These are phyloP conservation scores for Chanos chanos DNA, from an alignment of 2,797 vertebrate genomes.

Conservation along the genomic window DNA sequence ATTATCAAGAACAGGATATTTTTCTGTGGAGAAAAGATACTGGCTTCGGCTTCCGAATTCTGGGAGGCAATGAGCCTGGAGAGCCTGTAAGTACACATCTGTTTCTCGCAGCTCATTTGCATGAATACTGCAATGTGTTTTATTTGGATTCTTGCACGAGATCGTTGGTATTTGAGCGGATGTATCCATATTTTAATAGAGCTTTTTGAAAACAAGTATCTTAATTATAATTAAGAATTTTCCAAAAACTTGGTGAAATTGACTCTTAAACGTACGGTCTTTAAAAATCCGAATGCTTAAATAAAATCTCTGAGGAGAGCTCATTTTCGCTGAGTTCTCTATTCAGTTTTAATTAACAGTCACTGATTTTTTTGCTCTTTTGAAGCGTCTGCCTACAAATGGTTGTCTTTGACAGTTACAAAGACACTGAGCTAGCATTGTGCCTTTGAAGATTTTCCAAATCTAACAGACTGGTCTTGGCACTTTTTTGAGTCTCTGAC, in stretches of 20 bases:
- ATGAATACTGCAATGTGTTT: too few relatives aligned
- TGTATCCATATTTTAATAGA: too few relatives aligned
- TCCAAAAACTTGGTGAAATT: too few relatives aligned
- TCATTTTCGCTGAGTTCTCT: background rate
- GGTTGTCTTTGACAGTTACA: background rate
- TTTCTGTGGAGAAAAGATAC: conserved; percentile 99
- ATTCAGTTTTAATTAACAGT: conserved; percentile 23
- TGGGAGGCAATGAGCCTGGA: conserved; percentile 96
- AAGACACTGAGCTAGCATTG: conserved; percentile 6
- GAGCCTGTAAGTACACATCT: conserved; percentile 83
- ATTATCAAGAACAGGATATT: conserved; percentile 98
- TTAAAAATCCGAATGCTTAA: too few relatives aligned
- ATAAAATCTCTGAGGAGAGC: too few relatives aligned
- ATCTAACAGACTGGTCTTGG: conserved; percentile 5
- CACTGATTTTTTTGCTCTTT: background rate
- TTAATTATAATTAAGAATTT: too few relatives aligned
- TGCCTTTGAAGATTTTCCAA: conserved; percentile 31
- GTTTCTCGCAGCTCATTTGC: background rate
- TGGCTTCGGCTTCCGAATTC: conserved; percentile 97
- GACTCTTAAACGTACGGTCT: too few relatives aligned
- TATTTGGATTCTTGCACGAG: too few relatives aligned
- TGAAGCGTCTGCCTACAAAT: conserved; percentile 3
- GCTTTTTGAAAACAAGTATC: too few relatives aligned
- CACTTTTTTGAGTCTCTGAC: conserved; percentile 7
- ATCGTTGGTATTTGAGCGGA: too few relatives aligned